Conservation (phyloP, 2,888 invertebrate genomes). For the Sialis fuliginosa region DNA sequence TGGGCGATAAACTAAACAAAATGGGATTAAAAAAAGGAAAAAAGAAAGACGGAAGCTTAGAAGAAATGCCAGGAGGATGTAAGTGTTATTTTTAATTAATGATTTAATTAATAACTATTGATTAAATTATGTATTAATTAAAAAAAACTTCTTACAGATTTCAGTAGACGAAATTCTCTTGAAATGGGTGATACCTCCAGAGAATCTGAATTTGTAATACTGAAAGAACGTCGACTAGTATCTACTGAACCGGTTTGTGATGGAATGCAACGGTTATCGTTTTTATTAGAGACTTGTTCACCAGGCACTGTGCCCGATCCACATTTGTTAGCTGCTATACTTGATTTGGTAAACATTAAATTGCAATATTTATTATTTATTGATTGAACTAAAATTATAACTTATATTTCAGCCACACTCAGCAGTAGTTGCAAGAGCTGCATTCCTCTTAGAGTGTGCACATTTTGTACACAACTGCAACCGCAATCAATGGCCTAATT, state of each 20-base stretch:
- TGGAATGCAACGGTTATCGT: constrained; percentile 81
- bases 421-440: constrained; percentile 82
- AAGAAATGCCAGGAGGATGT: constrained; percentile 68
- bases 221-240: constrained; percentile 76
- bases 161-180: constrained; percentile 65
- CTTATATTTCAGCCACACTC: constrained; percentile 59
- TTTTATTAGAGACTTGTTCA: constrained; percentile 85
- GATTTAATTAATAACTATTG: neutral
- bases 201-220: constrained; percentile 73
- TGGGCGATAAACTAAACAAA: constrained; percentile 77
- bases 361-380: neutral
- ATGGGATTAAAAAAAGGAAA: constrained; percentile 73
- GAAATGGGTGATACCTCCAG: constrained; percentile 63
- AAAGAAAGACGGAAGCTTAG: constrained; percentile 74
- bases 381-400: neutral
- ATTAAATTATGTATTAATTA: neutral
- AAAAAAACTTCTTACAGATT: constrained; percentile 25
- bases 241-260: constrained; percentile 58
- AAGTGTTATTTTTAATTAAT: constrained; percentile 18
- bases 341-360: constrained; percentile 61
- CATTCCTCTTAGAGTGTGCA: constrained; percentile 84
- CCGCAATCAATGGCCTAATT: constrained; percentile 95
- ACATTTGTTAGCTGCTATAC: constrained; percentile 78
- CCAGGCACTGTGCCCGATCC: constrained; percentile 96
- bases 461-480: constrained; percentile 96